Conservation (phyloP, 2,113 vertebrate species). For the Falco punctatus region DNA sequence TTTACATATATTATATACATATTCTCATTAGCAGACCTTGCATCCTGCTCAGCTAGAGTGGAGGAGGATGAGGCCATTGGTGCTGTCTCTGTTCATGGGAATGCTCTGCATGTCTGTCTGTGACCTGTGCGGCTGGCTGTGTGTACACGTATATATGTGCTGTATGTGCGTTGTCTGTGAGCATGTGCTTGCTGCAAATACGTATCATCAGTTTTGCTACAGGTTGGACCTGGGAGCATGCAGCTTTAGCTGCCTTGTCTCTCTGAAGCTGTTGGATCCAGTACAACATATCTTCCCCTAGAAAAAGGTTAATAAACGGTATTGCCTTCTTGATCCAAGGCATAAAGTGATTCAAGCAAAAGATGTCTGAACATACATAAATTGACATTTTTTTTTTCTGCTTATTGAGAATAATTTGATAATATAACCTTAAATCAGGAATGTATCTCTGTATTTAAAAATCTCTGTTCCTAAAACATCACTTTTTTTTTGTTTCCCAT, state of each 20-base stretch:
- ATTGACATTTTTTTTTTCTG: neutral
- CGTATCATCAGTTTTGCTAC: fast-evolving
- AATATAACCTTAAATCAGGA: neutral
- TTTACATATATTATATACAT: too few species aligned
- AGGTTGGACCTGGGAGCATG: too few species aligned
- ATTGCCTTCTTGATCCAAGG: neutral
- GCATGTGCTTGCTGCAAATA: neutral
- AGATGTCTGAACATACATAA: neutral
- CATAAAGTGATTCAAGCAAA: neutral
- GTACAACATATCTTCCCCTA: neutral
- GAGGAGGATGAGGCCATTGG: neutral
- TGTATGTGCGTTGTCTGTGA: neutral
- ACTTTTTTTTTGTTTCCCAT: neutral
- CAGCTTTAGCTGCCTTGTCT: neutral
- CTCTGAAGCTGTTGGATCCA: neutral
- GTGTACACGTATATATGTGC: too few species aligned
- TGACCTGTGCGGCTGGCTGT: neutral
- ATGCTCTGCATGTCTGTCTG: neutral
- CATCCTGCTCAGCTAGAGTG: too few species aligned
- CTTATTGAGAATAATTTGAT: neutral
- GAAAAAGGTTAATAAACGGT: neutral
- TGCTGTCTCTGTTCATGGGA: neutral
- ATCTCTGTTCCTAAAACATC: neutral
- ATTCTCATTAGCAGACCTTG: neutral
- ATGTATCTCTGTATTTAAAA: neutral